Evolutionary conservation across 1,140 invertebrate genomes (phyloP).

Genomic region (Drosophila sp.): DNA sequence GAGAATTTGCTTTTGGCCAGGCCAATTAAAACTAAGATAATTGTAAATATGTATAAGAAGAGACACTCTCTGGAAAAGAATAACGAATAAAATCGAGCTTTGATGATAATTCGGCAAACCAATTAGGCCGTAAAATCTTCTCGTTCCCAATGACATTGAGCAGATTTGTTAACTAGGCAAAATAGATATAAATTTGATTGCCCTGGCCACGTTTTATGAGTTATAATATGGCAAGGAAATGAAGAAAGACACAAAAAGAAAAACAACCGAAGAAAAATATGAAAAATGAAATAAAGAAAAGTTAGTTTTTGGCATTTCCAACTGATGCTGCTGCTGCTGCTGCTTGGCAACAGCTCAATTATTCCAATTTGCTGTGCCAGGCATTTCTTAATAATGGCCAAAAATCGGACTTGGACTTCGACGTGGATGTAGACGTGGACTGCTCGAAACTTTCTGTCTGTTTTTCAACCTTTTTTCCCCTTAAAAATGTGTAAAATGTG

Average conservation of each 20-base stretch:
- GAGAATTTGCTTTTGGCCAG: slow-evolving; percentile 11
- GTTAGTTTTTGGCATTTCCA: slow-evolving; percentile 12
- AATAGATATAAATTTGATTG: slow-evolving; percentile 13
- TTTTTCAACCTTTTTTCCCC: slow-evolving; percentile 30
- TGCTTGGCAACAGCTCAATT: slow-evolving; percentile 56
- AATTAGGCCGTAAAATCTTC: slow-evolving; percentile 6
- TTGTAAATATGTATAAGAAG: not conserved
- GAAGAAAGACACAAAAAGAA: not conserved
- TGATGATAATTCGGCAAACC: slow-evolving; percentile 32
- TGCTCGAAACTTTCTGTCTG: slow-evolving; percentile 36
- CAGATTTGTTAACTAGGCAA: slow-evolving; percentile 6
- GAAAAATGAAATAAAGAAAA: slow-evolving; percentile 13
- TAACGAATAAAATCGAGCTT: not conserved
- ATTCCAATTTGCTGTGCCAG: slow-evolving; percentile 47
- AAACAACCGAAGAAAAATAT: not conserved
- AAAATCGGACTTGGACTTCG: slow-evolving; percentile 49
- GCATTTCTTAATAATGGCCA: slow-evolving; percentile 54
- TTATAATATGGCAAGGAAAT: not conserved
- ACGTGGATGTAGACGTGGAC: slow-evolving; percentile 28
- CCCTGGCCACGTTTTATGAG: slow-evolving; percentile 10
- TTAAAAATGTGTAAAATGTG: not conserved
- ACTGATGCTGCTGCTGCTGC: slow-evolving; percentile 21
- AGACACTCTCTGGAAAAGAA: not conserved
- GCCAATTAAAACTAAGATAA: not conserved
- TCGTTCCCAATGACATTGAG: slow-evolving; percentile 3